Base-by-base conservation (phyloP, 2,888 invertebrate species). In the Automeris io region DNA sequence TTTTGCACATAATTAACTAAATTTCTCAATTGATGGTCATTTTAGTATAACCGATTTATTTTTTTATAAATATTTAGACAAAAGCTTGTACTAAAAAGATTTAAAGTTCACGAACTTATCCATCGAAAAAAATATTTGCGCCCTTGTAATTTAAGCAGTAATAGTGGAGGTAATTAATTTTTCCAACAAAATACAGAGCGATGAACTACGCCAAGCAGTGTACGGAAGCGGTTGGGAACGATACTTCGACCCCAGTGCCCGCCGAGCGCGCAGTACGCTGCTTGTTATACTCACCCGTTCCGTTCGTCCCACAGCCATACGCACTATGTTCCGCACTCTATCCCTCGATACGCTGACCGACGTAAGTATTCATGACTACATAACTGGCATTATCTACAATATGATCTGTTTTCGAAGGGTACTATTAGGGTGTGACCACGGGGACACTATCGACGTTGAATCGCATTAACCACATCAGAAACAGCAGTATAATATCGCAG, bases 161-260 rank as follows among this genome's bases (percentile, higher is more conserved):
- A n/a, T n/a, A n/a, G n/a, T n/a, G n/a, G n/a, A n/a, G n/a, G n/a
- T n/a, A n/a, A n/a, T n/a, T n/a, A n/a, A n/a, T n/a, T n/a, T n/a
- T n/a, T n/a, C n/a, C n/a, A n/a, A n/a, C n/a, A n/a, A n/a, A n/a
- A 9, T 8, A 3, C 37, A 69, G 70, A 56, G 66, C 16, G 60
- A 61, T 24, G 43, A 47, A 2, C 42, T 69, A 13, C 51, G 64
- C 1, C 41, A 45, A 29, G 54, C 61, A 0, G 29, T 68, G 7
- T 70, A 70, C 44, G 42, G 47, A 0, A 59, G 64, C 35, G 61
- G 63, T 2, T 70, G 70, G 70, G 70, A 70, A 41, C 44, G 36
- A 0, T 31, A 43, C 9, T 47, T 49, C 41, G 47, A 64, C 8
- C 46, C 42, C 6, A 43, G 54, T 21, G 44, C n/a, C n/a, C n/a